These are phyloP conservation scores for Nestor notabilis DNA, from an alignment of 2,113 vertebrate species.

Conservation along the genomic window DNA sequence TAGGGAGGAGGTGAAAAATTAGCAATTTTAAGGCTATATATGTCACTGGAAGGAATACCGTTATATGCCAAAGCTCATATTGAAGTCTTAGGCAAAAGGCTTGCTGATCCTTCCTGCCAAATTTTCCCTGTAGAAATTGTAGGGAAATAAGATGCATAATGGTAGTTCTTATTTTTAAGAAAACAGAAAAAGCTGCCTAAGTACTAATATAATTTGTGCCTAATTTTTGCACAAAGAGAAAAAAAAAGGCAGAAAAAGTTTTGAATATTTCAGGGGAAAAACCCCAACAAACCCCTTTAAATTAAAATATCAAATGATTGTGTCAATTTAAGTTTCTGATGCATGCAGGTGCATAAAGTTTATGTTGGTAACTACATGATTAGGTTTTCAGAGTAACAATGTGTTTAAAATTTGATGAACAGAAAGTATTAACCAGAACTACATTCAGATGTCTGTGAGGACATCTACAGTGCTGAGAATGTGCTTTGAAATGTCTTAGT, in stretches of 20 bases:
- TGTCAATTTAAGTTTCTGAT: not conserved
- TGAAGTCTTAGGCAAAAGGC: not conserved
- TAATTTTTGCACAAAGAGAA: not conserved
- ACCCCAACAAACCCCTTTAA: not conserved
- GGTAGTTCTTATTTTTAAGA: not conserved
- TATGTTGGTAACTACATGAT: not conserved
- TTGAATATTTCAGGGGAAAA: not conserved
- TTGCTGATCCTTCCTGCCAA: not conserved
- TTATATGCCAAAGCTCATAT: not conserved
- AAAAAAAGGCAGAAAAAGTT: not conserved
- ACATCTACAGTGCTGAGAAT: not conserved
- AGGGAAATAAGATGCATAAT: not conserved
- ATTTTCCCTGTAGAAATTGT: not conserved
- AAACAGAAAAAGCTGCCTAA: not conserved
- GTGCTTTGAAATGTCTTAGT: not conserved
- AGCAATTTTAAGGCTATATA: not conserved
- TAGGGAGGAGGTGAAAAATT: not conserved
- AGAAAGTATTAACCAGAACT: not conserved
- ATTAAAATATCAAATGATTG: not conserved
- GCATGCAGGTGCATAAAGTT: not conserved
- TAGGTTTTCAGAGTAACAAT: not conserved
- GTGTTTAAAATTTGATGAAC: not conserved
- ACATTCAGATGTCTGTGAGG: not conserved
- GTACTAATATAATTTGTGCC: not conserved
- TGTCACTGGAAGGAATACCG: not conserved